Evolutionary conservation across 2,797 vertebrate genomes (phyloP).

Genomic region (Gephyroberyx darwinii): DNA sequence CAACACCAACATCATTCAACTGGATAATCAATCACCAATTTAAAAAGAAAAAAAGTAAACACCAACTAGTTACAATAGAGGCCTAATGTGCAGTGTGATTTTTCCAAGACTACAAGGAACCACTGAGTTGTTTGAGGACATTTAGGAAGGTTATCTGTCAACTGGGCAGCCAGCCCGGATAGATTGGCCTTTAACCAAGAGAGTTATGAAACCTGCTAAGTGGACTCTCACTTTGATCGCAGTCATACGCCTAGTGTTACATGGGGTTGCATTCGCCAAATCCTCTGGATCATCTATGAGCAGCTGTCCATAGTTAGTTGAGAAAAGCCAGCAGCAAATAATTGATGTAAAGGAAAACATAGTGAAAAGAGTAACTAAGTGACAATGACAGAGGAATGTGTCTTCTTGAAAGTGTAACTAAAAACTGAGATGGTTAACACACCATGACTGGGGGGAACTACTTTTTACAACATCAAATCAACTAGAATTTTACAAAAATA

Average conservation of each 20-base stretch:
- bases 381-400: conserved; percentile 13
- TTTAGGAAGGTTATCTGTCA: conserved; percentile 44
- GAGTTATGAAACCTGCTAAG: conserved; percentile 43
- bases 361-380: conserved; percentile 27
- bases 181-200: conserved; percentile 54
- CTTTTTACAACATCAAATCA: conserved; percentile 2
- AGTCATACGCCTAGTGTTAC: conserved; percentile 41
- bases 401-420: conserved; percentile 47
- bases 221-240: conserved; percentile 31
- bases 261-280: conserved; percentile 29
- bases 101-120: neutral
- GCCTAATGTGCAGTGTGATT: neutral
- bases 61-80: neutral
- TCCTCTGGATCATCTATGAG: conserved; percentile 30
- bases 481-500: neutral
- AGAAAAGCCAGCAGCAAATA: conserved; percentile 58
- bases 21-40: conserved; percentile 21
- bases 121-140: conserved; percentile 27
- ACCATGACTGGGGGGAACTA: conserved; percentile 7
- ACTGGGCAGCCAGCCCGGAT: conserved; percentile 36
- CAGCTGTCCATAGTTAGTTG: conserved; percentile 31
- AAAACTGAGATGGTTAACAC: conserved; percentile 35
- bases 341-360: conserved; percentile 72
- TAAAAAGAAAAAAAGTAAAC: neutral
- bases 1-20: conserved; percentile 25